Conservation (phyloP, 2,113 vertebrate species). For the Leiothrix lutea region DNA sequence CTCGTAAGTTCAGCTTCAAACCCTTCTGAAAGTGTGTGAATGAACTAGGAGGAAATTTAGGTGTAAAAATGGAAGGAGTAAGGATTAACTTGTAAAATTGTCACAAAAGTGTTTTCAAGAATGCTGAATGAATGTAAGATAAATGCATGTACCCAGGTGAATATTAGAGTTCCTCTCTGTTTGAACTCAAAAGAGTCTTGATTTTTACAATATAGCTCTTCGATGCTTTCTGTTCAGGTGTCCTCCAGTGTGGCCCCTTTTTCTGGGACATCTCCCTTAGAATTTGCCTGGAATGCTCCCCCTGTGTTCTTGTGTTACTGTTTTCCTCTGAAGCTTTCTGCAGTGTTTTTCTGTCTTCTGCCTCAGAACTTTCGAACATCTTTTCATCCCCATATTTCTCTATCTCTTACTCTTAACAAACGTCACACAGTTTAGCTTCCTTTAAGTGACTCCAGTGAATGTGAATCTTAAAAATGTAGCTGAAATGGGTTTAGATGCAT, state of each 20-base stretch:
- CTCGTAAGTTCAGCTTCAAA: neutral
- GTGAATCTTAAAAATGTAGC: neutral
- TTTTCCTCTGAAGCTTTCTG: constrained; percentile 8
- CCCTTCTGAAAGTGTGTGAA: neutral
- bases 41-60: neutral
- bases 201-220: neutral
- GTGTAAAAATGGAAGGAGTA: neutral
- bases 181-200: neutral
- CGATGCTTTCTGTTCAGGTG: neutral
- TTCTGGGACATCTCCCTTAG: neutral
- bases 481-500: neutral
- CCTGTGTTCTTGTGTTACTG: neutral
- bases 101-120: neutral
- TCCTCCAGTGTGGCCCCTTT: neutral
- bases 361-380: neutral
- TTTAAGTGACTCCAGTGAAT: fast-evolving
- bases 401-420: neutral
- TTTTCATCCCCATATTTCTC: neutral
- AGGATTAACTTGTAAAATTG: neutral
- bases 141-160: neutral
- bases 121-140: neutral
- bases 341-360: neutral
- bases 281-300: neutral
- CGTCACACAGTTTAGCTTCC: neutral
- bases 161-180: neutral